Base-by-base conservation (phyloP, 2,113 vertebrate species). In the Aldabrachelys gigantea region DNA sequence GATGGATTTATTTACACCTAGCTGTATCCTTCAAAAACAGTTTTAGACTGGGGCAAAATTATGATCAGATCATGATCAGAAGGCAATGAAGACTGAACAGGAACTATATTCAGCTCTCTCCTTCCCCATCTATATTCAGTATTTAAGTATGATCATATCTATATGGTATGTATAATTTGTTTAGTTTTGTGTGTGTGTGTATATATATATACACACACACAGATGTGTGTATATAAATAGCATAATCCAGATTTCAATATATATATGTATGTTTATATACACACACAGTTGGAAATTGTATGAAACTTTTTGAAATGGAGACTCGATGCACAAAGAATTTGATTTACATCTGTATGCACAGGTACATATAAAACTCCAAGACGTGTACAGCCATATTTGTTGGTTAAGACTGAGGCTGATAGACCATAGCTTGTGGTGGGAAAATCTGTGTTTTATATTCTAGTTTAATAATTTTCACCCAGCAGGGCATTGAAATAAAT, bases 311-410 rank as follows among this genome's bases (percentile, higher is more conserved):
- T 7, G 89, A 24, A 41, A 80, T 84, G 25, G 29, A 11, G 35
- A 0, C 62, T 24, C 17, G 0, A 82, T 53, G 93, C 81, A 24
- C 54, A 0, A 0, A 1, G 54, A 49, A 82, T 56, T 25, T 3
- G 1, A 1, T 0, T 13, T 9, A 2, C 1, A 0, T 17, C 2
- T 29, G 56, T 6, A 0, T 1, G 4, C 3, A 2, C 75, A 17
- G 41, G 90, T 59, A 62, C 11, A 0, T 17, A 4, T 1, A 7
- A 6, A 25, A 1, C 13, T n/a, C 57, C 44, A 13, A 8, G 52
- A 22, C 78, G 4, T 21, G 4, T 1, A 3, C 25, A 8, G 1
- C 1, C 54, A 0, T 72, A 38, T 2, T 5, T 0, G 2, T 22
- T 27, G 88, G 53, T 12, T 57, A 9, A 52, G 47, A 6, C 4